These are phyloP conservation scores for Acanthornis magna DNA, from an alignment of 2,797 vertebrate genomes.

Conservation along the genomic window DNA sequence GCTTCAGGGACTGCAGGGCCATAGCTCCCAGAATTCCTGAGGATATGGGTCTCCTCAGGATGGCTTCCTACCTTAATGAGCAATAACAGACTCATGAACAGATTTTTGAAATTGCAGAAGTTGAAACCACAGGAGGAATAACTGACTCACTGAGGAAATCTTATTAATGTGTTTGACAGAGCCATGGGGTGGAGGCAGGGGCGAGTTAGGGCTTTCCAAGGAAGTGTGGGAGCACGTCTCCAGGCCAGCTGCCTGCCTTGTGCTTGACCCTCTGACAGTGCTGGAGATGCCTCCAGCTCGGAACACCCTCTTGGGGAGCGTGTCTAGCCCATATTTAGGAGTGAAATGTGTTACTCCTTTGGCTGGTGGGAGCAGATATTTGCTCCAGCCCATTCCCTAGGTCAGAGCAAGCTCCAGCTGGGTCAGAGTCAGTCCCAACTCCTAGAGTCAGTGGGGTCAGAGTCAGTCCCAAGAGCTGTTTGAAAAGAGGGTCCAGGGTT, in stretches of 20 bases:
- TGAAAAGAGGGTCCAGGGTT: neutral
- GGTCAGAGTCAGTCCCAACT: neutral
- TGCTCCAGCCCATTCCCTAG: neutral
- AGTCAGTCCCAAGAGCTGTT: neutral
- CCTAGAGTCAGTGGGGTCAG: neutral
- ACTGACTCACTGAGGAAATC: neutral
- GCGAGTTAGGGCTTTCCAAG: neutral
- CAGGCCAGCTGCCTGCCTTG: neutral
- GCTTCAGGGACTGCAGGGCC: neutral
- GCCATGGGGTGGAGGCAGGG: neutral
- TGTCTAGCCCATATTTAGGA: neutral
- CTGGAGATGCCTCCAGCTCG: neutral
- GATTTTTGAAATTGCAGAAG: conserved; percentile 47
- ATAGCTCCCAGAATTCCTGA: neutral
- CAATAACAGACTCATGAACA: neutral
- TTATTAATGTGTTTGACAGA: neutral
- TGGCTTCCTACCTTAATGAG: neutral
- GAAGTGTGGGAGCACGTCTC: neutral
- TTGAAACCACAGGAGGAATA: conserved; percentile 10
- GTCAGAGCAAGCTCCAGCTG: neutral
- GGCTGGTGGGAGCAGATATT: neutral
- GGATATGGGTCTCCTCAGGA: neutral
- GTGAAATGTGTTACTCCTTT: neutral
- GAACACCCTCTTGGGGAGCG: neutral
- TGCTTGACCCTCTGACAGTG: neutral